Evolutionary conservation across 2,888 invertebrate genomes (phyloP).

Genomic region (Noctuana brunneofusca): DNA sequence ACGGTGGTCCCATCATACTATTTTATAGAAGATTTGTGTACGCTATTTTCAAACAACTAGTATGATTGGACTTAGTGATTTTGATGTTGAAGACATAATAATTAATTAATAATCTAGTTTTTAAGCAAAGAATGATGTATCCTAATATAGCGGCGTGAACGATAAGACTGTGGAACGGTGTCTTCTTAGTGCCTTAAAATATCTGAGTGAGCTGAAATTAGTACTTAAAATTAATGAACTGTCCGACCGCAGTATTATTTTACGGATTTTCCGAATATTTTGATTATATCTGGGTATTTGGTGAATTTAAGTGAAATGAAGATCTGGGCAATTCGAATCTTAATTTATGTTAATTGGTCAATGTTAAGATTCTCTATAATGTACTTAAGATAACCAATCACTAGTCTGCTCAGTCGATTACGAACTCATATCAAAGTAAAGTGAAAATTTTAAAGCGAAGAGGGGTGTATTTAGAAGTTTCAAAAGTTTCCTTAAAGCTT

Average conservation of each 20-base stretch:
- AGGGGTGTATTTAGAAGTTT: neutral
- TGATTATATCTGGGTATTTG: constrained; percentile 32
- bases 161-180: constrained; percentile 56
- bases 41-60: constrained; percentile 47
- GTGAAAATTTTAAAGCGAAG: constrained; percentile 1
- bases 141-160: constrained; percentile 65
- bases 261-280: constrained; percentile 36
- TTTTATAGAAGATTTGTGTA: constrained; percentile 51
- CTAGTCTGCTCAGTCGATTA: constrained; percentile 43
- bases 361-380: constrained; percentile 38
- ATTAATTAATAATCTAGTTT: constrained; percentile 71
- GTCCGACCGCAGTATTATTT: constrained; percentile 61
- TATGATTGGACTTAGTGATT: constrained; percentile 62
- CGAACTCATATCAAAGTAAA: constrained; percentile 37
- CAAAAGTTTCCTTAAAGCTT: neutral
- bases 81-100: constrained; percentile 64
- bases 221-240: constrained; percentile 56
- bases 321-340: constrained; percentile 37
- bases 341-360: constrained; percentile 33
- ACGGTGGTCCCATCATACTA: constrained; percentile 61
- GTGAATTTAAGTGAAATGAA: constrained; percentile 33
- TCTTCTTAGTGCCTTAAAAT: constrained; percentile 64
- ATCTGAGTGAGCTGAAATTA: constrained; percentile 49
- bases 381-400: constrained; percentile 57
- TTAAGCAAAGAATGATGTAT: constrained; percentile 68